phyloP scores from a whole-genome alignment of 2,797 vertebrate species.

The Sylvia borin region DNA sequence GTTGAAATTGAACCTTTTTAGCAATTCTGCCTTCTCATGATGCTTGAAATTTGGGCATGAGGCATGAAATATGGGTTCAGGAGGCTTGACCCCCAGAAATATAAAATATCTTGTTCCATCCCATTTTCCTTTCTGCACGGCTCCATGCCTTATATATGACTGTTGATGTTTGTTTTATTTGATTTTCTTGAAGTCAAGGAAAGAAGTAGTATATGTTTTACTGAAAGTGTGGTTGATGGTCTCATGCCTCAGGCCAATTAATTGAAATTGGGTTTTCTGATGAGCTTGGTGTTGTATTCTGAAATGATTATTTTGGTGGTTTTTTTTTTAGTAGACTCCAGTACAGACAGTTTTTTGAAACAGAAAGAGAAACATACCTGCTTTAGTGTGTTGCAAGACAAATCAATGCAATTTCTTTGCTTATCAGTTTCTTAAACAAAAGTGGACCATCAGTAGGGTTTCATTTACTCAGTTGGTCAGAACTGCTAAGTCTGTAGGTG shows the following conservation, averaged over 20 bases:
- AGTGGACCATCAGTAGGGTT: accelerated
- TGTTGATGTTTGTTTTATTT: neutral
- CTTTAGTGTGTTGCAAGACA: neutral
- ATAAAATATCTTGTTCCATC: neutral
- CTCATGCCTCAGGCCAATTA: neutral
- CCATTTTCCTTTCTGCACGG: neutral
- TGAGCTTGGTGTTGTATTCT: neutral
- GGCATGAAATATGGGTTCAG: neutral
- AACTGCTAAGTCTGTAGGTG: neutral
- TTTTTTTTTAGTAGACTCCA: neutral
- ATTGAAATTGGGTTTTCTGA: neutral
- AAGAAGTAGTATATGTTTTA: neutral
- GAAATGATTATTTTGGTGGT: neutral
- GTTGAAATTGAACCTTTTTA: neutral
- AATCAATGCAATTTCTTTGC: neutral
- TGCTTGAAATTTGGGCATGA: too few species aligned
- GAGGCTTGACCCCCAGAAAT: neutral
- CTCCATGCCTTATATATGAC: neutral
- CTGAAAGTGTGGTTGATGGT: neutral
- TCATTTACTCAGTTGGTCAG: neutral
- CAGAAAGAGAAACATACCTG: neutral
- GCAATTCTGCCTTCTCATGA: neutral
- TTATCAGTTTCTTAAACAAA: neutral
- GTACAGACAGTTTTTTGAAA: neutral
- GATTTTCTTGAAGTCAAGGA: neutral